Conservation (phyloP, 2,797 vertebrate species). For the Bovichtus variegatus region DNA sequence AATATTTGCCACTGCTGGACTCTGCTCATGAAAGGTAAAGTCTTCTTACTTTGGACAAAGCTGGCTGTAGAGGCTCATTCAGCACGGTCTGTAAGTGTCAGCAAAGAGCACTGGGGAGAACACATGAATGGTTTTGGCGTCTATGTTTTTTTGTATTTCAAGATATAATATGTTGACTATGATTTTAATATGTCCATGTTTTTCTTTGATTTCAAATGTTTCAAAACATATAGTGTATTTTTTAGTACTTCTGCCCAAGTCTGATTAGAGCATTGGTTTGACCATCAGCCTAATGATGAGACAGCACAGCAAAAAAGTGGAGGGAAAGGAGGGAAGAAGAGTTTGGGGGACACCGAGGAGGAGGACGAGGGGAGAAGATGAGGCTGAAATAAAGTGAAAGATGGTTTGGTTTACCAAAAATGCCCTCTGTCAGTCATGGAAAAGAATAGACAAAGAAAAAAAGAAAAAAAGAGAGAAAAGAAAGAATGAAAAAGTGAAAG, state of each 20-base stretch:
- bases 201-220: conserved; percentile 16
- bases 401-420: conserved; percentile 90
- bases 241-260: conserved; percentile 65
- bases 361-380: conserved; percentile 37
- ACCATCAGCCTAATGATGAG: conserved; percentile 78
- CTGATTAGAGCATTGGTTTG: conserved; percentile 77
- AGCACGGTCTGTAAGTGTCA: background rate
- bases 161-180: background rate
- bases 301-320: conserved; percentile 79
- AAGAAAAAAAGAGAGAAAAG: conserved; percentile 78
- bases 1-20: background rate
- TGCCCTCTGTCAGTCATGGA: conserved; percentile 91
- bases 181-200: background rate
- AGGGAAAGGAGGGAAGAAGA: conserved; percentile 59
- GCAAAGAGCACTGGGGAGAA: background rate
- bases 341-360: conserved; percentile 40
- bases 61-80: background rate
- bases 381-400: conserved; percentile 81
- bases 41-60: background rate
- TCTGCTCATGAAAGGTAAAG: background rate
- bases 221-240: conserved; percentile 9
- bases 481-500: conserved; percentile 84
- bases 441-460: conserved; percentile 85
- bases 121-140: conserved; percentile 29
- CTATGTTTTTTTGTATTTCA: background rate